A percentile compares a stretch with the other conserved stretches of the same genome.
Evolutionary conservation across 1,140 invertebrate species (phyloP).

Genomic region (Monochamus saltuarius): DNA sequence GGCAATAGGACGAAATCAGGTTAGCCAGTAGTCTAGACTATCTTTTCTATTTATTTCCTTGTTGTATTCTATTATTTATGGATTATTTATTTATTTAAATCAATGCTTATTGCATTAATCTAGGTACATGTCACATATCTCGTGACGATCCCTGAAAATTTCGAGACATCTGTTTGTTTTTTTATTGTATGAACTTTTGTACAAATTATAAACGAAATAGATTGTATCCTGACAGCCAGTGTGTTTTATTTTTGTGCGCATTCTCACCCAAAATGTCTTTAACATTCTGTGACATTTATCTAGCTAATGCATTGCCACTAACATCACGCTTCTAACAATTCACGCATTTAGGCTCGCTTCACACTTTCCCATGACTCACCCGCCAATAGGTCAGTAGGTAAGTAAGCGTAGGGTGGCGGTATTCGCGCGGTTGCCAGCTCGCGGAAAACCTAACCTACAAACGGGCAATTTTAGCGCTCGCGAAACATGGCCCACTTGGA

Average conservation of each 20-base stretch:
- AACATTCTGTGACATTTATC: slow-evolving; percentile 49
- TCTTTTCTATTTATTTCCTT: slow-evolving; percentile 32
- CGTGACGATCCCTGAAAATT: slow-evolving; percentile 28
- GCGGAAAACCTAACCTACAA: too few species aligned
- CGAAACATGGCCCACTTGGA: too few species aligned
- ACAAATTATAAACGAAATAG: slow-evolving; percentile 34
- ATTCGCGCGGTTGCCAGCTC: too few species aligned
- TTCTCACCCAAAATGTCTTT: slow-evolving; percentile 6
- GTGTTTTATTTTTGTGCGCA: slow-evolving; percentile 29
- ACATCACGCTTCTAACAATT: slow-evolving; percentile 28
- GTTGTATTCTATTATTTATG: slow-evolving; percentile 43
- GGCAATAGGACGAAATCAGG: background rate
- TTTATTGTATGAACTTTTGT: slow-evolving; percentile 17
- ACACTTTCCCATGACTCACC: too few species aligned
- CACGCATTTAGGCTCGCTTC: background rate
- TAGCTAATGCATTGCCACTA: slow-evolving; percentile 47
- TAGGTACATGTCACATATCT: slow-evolving; percentile 51
- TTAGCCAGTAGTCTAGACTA: slow-evolving; percentile 12
- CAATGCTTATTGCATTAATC: slow-evolving; percentile 44
- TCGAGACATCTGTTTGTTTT: slow-evolving; percentile 11
- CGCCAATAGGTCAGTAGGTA: too few species aligned
- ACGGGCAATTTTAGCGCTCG: too few species aligned
- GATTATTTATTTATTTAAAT: slow-evolving; percentile 30
- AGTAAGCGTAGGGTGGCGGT: too few species aligned
- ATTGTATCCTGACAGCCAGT: slow-evolving; percentile 28